Percentiles rank a stretch among this genome's conserved stretches.
These are phyloP conservation scores for Heliconius sara DNA, from an alignment of 2,888 invertebrate species.

Conservation along the genomic window DNA sequence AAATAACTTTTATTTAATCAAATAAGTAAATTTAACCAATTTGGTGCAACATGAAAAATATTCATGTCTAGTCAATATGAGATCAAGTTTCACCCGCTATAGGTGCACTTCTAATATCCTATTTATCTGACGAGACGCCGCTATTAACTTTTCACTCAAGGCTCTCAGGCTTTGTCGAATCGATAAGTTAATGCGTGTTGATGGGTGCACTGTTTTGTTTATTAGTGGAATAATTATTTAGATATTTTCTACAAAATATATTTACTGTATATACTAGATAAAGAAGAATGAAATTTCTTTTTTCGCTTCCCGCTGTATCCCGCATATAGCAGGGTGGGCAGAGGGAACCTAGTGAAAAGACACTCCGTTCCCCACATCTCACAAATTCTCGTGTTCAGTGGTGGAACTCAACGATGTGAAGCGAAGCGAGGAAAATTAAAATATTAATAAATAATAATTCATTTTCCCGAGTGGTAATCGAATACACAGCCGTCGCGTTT, in stretches of 20 bases:
- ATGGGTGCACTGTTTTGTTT: slow-evolving; percentile 43
- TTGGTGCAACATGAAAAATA: neutral
- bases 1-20: too few species aligned
- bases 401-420: too few species aligned
- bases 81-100: slow-evolving; percentile 57
- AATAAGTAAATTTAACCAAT: neutral
- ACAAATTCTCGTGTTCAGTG: too few species aligned
- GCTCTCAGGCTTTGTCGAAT: slow-evolving; percentile 57
- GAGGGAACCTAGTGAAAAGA: too few species aligned
- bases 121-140: slow-evolving; percentile 65
- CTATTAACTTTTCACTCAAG: slow-evolving; percentile 60
- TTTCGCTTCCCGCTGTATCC: too few species aligned
- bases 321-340: too few species aligned
- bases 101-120: slow-evolving; percentile 53
- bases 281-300: neutral
- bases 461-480: too few species aligned
- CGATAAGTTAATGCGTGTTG: slow-evolving; percentile 55
- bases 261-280: neutral
- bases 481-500: too few species aligned
- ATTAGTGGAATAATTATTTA: neutral
- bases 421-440: too few species aligned
- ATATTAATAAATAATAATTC: too few species aligned
- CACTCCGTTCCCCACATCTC: too few species aligned
- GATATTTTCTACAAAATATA: neutral
- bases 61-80: slow-evolving; percentile 33